phyloP scores from a whole-genome alignment of 2,797 vertebrate species.

The Acomys russatus region DNA sequence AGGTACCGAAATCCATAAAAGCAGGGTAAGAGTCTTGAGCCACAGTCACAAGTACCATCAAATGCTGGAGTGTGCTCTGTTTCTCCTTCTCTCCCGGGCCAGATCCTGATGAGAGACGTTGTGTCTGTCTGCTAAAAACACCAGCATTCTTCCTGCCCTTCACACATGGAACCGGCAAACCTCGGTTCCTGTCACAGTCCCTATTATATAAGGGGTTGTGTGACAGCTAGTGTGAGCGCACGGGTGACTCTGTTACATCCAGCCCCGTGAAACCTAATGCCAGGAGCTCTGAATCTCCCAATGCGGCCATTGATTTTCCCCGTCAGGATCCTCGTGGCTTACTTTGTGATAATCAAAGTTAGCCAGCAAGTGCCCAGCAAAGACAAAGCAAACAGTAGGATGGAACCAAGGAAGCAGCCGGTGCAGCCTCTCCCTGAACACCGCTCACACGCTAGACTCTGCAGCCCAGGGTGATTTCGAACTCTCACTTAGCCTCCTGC shows the following conservation, averaged over 20 bases:
- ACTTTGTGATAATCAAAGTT: not conserved
- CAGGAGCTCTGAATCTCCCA: not conserved
- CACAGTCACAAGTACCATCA: not conserved
- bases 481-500: not conserved
- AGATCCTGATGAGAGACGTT: not conserved
- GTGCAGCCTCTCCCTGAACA: not conserved
- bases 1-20: not conserved
- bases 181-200: not conserved
- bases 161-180: too few relatives aligned
- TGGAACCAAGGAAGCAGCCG: not conserved
- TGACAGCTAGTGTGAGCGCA: not conserved
- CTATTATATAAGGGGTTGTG: not conserved
- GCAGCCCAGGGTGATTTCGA: not conserved
- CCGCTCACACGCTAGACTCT: not conserved
- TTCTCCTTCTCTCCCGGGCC: not conserved
- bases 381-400: not conserved
- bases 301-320: not conserved
- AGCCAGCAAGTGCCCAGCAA: not conserved
- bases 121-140: not conserved
- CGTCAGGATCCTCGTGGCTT: not conserved
- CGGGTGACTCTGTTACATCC: not conserved
- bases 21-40: too few relatives aligned
- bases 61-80: rapidly evolving
- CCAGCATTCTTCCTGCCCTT: not conserved
- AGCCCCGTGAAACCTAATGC: not conserved